Evolutionary conservation across 2,797 vertebrate genomes (phyloP), one percentile per base, ranked within the genome.

Genomic region (Fringilla coelebs): DNA sequence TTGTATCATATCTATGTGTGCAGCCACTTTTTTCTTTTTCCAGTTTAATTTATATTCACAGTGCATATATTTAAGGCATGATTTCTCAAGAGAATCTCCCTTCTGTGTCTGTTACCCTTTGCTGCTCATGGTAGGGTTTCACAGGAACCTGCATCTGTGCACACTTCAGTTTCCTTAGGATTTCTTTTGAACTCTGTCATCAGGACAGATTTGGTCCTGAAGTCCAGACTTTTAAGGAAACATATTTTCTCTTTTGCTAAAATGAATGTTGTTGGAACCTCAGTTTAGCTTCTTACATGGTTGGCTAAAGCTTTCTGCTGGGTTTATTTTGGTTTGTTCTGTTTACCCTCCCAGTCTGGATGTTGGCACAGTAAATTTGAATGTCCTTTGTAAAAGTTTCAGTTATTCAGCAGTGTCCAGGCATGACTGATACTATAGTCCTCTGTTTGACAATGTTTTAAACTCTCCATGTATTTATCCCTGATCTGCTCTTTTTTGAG

Each of bases 221-320:
- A 85, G 72, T 84, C 88, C 93, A 91, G 93, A 91, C 91, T 94
- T 96, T 91, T 94, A 96, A 86, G 91, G 94, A 88, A 95, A 60
- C 22, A 6, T 87, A 48, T 71, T 95, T 96, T 93, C 72, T 67
- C 61, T 88, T 94, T 78, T 86, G 76, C 88, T 79, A 32, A 41
- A 54, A 62, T 66, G 34, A 86, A 67, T 94, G 88, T 75, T 90
- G 17, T 63, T 88, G 63, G 52, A 74, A 60, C 45, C 76, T 95
- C 58, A 61, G 48, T 86, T 96, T 90, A 91, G 88, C 76, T 57
- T 93, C 63, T 73, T 82, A 65, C n/a, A 28, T 88, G 58, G 38
- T n/a, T 93, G 45, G 77, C 74, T 95, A 21, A 93, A 79, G 72
- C 58, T 91, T 94, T 93, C 51, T 88, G 14, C 80, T 89, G 70